Conservation (phyloP, 2,888 invertebrate genomes). For the Phyllotreta striolata region DNA sequence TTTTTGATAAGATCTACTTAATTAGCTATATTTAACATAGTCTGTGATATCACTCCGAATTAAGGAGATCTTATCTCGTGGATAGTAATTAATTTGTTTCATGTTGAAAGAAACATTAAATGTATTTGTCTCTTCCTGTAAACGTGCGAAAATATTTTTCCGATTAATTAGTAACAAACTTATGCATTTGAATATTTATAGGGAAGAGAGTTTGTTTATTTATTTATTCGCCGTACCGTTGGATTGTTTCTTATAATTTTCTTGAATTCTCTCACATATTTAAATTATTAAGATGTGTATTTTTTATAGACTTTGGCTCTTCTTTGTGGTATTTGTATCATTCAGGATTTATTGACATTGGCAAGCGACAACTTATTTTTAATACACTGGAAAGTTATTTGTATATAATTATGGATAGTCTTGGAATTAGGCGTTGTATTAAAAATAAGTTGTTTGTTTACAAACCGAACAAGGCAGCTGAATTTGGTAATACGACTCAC, state of each 20-base stretch:
- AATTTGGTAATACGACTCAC: constrained; percentile 17
- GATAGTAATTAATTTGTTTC: constrained; percentile 6
- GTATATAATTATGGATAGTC: constrained; percentile 34
- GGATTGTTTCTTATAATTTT: constrained; percentile 13
- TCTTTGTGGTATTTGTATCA: constrained; percentile 14
- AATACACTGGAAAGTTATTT: constrained; percentile 27
- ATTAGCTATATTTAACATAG: constrained; percentile 12
- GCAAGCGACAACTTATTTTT: constrained; percentile 30
- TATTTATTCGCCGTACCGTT: too few species aligned
- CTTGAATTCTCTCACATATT: constrained; percentile 29
- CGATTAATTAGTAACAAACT: background rate
- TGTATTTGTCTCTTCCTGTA: background rate
- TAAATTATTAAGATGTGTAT: constrained; percentile 21
- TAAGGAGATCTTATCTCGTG: constrained; percentile 14
- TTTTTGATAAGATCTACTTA: constrained; percentile 9
- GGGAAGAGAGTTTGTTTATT: too few species aligned
- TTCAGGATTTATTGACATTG: constrained; percentile 26
- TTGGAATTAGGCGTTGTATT: constrained; percentile 30
- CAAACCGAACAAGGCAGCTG: constrained; percentile 25
- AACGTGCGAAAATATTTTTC: too few species aligned
- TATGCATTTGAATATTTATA: constrained; percentile 10
- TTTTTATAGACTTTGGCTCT: constrained; percentile 21
- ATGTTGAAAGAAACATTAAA: background rate
- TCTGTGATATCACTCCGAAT: constrained; percentile 14
- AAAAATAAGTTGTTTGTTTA: constrained; percentile 31